Evolutionary conservation across 2,113 vertebrate species (phyloP), one percentile per base, ranked within the genome.

Genomic region (Phycodurus eques): DNA sequence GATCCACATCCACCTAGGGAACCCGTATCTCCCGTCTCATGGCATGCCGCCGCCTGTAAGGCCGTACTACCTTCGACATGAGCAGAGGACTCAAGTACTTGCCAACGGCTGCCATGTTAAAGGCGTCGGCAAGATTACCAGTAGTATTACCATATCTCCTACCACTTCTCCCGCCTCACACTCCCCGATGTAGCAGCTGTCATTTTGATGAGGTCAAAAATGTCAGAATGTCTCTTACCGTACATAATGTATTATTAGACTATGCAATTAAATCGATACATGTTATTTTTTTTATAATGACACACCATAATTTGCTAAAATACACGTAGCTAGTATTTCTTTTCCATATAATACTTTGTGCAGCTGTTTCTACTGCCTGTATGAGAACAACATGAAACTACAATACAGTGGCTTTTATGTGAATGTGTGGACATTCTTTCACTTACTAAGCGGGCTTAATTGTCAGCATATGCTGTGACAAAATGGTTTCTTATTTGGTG

Each of bases 1-100:
- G 94, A 98, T 99, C 88, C 96, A 98, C 75, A 99, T 98, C 89
- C 96, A 98, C 79, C 94, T 99, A 87, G 97, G 97, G 86, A 96
- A 89, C 79, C 94, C 96, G 69, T 97, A 95, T 2, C 81, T 95
- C 83, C 95, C 96, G 85, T 81, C 94, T 79, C 83, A 88, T 53
- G 63, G 82, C 63, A 74, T 91, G 31, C n/a, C 90, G 59, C 94
- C 94, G 88, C 85, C 94, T 69, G 78, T 83, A 74, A 95, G 92
- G 73, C 91, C 94, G 15, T 92, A 85, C 80, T 95, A 93, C 49
- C 79, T 92, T 5, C 87, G 90, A 71, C 94, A 95, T 81, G 96
- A 97, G 80, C 96, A 91, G 90, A 94, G 93, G 93, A 95, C 93
- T 91, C 93, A 95, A 88, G 91, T 92, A 72, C 80, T 97, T 75